phyloP scores from a whole-genome alignment of 2,888 invertebrate genomes.

The Entomobrya multifasciata region DNA sequence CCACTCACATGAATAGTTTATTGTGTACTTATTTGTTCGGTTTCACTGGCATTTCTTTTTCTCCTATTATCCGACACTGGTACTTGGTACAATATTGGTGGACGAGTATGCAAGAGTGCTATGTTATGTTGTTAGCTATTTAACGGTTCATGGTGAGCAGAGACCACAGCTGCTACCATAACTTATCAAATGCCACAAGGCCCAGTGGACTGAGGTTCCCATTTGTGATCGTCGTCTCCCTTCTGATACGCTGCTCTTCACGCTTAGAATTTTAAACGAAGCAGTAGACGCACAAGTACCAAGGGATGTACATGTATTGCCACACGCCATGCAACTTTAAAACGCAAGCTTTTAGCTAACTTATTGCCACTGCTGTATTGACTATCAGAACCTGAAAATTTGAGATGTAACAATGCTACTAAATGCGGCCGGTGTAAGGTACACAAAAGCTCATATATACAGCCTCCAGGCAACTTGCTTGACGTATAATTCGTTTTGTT shows the following conservation, averaged over 20 bases:
- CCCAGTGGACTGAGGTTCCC: constrained; percentile 57
- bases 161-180: constrained; percentile 68
- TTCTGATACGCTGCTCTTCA: constrained; percentile 44
- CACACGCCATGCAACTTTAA: too few relatives aligned
- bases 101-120: constrained; percentile 14
- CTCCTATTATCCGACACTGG: neutral
- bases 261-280: constrained; percentile 55
- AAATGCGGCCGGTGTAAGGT: neutral
- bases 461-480: constrained; percentile 35
- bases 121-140: constrained; percentile 35
- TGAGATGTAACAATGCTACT: neutral
- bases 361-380: too few relatives aligned
- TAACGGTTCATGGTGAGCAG: constrained; percentile 16
- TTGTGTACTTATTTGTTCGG: constrained; percentile 37
- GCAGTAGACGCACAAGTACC: neutral
- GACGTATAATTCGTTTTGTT: neutral
- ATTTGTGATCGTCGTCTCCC: constrained; percentile 51
- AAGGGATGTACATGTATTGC: too few relatives aligned
- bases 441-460: too few relatives aligned
- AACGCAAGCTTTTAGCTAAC: too few relatives aligned
- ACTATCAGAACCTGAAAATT: too few relatives aligned
- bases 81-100: neutral
- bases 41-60: constrained; percentile 40
- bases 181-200: constrained; percentile 69
- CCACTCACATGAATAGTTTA: constrained; percentile 52